These are phyloP conservation scores for Typhlichthys eigenmanni DNA, from an alignment of 2,797 vertebrate species.

Conservation along the genomic window DNA sequence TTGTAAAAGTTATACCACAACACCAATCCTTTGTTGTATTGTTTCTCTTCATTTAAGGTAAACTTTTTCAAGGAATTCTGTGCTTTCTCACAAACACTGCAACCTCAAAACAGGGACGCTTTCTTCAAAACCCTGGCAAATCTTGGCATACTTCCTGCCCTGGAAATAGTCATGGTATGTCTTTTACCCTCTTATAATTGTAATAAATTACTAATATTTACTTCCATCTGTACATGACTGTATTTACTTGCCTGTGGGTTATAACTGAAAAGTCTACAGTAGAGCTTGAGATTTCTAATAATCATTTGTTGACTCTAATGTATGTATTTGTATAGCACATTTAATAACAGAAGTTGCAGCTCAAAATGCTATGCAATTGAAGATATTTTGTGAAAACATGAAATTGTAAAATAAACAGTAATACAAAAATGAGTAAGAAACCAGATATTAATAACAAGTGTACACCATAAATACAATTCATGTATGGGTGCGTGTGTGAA, in stretches of 20 bases:
- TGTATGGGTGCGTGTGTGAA: no score
- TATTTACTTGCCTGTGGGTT: not conserved
- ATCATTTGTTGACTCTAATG: no score
- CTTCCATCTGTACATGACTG: not conserved
- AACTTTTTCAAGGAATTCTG: conserved; percentile 98
- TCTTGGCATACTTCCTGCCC: conserved; percentile 93
- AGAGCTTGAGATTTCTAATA: not conserved
- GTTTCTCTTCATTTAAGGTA: conserved; percentile 75
- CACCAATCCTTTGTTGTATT: conserved; percentile 13
- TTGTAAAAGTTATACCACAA: conserved; percentile 1
- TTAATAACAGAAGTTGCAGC: no score
- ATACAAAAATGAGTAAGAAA: no score
- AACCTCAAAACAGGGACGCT: conserved; percentile 94
- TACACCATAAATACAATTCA: no score
- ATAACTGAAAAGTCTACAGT: not conserved
- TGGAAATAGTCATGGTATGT: conserved; percentile 96
- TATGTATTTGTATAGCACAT: no score
- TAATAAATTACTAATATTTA: not conserved
- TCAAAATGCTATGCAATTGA: no score
- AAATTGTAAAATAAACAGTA: no score
- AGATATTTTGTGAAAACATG: no score
- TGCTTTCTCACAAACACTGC: conserved; percentile 94
- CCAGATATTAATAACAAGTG: no score
- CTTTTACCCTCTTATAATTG: not conserved
- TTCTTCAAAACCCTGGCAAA: conserved; percentile 98